Conservation (phyloP, 2,113 vertebrate genomes). For the Seriola rivoliana region DNA sequence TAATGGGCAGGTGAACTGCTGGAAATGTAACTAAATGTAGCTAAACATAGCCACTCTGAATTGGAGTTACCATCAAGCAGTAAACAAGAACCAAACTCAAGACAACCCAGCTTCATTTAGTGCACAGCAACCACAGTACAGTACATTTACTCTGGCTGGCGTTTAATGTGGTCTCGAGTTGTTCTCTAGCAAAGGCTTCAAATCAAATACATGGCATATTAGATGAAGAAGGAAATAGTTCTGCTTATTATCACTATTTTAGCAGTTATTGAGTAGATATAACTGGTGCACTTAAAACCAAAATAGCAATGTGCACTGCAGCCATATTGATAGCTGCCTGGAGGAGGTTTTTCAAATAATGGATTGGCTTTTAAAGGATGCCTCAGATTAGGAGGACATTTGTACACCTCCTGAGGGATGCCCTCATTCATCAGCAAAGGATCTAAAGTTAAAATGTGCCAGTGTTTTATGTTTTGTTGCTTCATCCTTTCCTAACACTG, state of each 20-base stretch:
- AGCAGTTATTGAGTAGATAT: constrained; percentile 9
- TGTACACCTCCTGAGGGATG: constrained; percentile 35
- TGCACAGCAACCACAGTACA: background rate
- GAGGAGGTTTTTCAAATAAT: constrained; percentile 35
- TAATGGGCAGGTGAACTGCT: too few species aligned
- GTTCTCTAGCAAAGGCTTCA: background rate
- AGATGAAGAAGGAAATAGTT: constrained; percentile 11
- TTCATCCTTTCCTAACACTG: background rate
- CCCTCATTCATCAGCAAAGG: constrained; percentile 42
- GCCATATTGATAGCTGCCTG: constrained; percentile 19
- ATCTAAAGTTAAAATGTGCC: constrained; percentile 40
- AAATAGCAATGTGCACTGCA: background rate
- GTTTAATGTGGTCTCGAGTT: constrained; percentile 2
- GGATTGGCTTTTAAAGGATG: constrained; percentile 38
- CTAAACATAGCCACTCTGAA: too few species aligned
- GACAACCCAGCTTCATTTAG: background rate
- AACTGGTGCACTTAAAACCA: constrained; percentile 4
- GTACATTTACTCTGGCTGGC: constrained; percentile 16
- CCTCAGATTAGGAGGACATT: constrained; percentile 43
- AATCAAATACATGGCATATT: constrained; percentile 15
- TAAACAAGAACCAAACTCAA: background rate
- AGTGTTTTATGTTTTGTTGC: constrained; percentile 24
- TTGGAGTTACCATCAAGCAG: too few species aligned
- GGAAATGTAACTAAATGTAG: too few species aligned
- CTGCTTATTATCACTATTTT: constrained; percentile 17